These are phyloP conservation scores for Spilosoma lubricipeda DNA, from an alignment of 2,888 invertebrate genomes.

Conservation along the genomic window DNA sequence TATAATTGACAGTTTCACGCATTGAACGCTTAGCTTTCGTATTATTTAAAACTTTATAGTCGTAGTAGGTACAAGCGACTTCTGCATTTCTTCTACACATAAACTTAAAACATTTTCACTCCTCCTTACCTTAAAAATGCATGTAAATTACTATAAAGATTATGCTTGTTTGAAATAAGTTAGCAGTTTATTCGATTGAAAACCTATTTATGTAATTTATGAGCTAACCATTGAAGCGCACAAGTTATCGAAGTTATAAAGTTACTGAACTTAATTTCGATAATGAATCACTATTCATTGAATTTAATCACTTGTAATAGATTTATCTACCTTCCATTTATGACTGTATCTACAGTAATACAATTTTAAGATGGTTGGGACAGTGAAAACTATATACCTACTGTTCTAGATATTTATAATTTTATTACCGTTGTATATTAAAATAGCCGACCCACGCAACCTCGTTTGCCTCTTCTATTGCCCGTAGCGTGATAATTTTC, in stretches of 20 bases:
- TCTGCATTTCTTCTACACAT: no score
- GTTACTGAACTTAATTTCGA: neutral
- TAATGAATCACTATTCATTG: conserved; percentile 11
- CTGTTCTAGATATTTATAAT: no score
- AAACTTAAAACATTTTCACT: no score
- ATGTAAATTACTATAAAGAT: neutral
- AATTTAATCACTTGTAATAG: conserved; percentile 10
- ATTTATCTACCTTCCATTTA: neutral
- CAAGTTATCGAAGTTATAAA: neutral
- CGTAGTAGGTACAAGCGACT: no score
- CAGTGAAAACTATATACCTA: neutral
- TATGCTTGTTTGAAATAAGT: neutral
- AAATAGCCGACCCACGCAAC: no score
- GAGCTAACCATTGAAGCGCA: conserved; percentile 7
- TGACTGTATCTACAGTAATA: neutral
- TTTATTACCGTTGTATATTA: no score
- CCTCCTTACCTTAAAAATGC: neutral
- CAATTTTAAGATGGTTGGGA: neutral
- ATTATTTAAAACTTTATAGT: no score
- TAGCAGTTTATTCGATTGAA: neutral
- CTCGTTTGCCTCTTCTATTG: no score
- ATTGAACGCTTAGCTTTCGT: no score
- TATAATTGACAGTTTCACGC: no score
- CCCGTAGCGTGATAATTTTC: no score
- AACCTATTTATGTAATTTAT: conserved; percentile 1